These are phyloP conservation scores for Malaclemys terrapin DNA, from an alignment of 2,113 vertebrate species.

Conservation along the genomic window DNA sequence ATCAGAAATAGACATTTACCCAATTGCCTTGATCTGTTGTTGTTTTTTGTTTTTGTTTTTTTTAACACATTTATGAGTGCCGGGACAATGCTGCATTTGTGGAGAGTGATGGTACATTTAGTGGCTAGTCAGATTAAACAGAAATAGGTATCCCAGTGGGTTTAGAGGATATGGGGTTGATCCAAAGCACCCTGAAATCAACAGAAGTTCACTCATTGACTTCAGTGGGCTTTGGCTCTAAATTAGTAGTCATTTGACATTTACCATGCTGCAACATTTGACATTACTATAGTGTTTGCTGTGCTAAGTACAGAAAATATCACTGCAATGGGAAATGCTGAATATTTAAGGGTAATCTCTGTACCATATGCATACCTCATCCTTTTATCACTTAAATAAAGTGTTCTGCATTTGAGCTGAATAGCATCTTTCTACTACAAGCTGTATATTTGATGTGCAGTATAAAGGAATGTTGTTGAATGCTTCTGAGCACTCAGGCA, in stretches of 20 bases:
- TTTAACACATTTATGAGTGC: not conserved
- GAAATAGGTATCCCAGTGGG: not conserved
- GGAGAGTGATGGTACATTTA: not conserved
- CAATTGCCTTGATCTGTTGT: not conserved
- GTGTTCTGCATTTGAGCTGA: not conserved
- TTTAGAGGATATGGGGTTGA: not conserved
- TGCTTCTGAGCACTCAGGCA: not conserved
- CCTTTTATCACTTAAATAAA: not conserved
- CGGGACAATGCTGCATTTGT: not conserved
- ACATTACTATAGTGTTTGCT: not conserved
- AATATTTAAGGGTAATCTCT: rapidly evolving
- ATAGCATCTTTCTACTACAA: not conserved
- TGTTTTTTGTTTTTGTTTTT: not conserved
- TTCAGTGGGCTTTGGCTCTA: not conserved
- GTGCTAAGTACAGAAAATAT: not conserved
- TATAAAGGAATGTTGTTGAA: not conserved
- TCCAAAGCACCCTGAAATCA: rapidly evolving
- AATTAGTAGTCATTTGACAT: not conserved
- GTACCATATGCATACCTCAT: rapidly evolving
- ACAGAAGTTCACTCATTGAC: not conserved
- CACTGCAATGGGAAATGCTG: not conserved
- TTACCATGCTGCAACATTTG: not conserved
- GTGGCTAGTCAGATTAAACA: rapidly evolving
- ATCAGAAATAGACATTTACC: not conserved
- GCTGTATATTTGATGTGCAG: not conserved